A percentile compares a stretch with the other conserved stretches of the same genome.
phyloP scores from a whole-genome alignment of 2,113 vertebrate species.

The Leuciscus idus region DNA sequence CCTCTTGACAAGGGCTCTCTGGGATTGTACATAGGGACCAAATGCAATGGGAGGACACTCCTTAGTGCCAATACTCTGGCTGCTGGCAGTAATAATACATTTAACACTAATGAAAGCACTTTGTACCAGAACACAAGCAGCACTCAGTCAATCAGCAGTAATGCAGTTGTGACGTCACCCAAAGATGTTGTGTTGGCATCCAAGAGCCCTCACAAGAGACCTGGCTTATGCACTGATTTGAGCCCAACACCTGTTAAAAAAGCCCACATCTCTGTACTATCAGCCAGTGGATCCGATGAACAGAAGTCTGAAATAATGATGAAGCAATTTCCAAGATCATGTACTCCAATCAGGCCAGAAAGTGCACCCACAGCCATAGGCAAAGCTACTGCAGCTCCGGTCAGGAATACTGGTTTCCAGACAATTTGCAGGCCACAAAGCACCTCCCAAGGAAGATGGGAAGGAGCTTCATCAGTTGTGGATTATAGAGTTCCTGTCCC shows the following conservation, averaged over 20 bases:
- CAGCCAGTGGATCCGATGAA: slow-evolving; percentile 67
- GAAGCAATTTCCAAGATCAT: slow-evolving; percentile 73
- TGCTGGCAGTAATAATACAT: slow-evolving; percentile 76
- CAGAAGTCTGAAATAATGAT: slow-evolving; percentile 63
- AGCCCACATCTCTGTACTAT: slow-evolving; percentile 81
- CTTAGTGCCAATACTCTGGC: slow-evolving; percentile 68
- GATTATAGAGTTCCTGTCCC: slow-evolving; percentile 72
- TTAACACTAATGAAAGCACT: slow-evolving; percentile 75
- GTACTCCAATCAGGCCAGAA: slow-evolving; percentile 76
- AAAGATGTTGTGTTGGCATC: slow-evolving; percentile 81
- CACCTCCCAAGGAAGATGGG: slow-evolving; percentile 83
- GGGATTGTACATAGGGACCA: slow-evolving; percentile 77
- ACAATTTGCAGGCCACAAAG: slow-evolving; percentile 76
- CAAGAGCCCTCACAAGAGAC: slow-evolving; percentile 89
- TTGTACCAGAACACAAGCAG: slow-evolving; percentile 79
- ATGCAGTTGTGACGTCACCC: slow-evolving; percentile 61
- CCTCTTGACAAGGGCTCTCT: slow-evolving; percentile 76
- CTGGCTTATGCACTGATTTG: slow-evolving; percentile 80
- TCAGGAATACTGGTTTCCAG: slow-evolving; percentile 75
- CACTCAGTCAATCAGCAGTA: slow-evolving; percentile 73
- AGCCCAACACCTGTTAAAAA: slow-evolving; percentile 89
- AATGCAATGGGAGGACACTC: slow-evolving; percentile 71
- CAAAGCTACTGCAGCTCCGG: slow-evolving; percentile 74
- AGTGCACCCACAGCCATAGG: slow-evolving; percentile 74
- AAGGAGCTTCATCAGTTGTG: slow-evolving; percentile 80